A percentile compares a stretch with the other conserved stretches of the same genome.
These are phyloP conservation scores for Hymenochirus boettgeri DNA, from an alignment of 2,113 vertebrate species.

Conservation along the genomic window DNA sequence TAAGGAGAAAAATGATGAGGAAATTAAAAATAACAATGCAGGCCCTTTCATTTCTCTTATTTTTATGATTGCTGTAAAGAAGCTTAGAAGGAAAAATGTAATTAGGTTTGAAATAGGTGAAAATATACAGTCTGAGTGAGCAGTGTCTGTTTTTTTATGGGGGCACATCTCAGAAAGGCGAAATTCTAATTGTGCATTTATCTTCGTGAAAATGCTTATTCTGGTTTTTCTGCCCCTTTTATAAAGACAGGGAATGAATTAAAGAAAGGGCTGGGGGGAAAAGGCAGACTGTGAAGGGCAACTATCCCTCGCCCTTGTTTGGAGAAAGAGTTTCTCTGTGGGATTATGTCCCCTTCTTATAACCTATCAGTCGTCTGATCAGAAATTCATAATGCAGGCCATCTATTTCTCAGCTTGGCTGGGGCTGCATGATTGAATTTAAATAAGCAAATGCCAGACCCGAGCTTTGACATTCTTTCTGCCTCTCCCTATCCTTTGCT, in stretches of 20 bases:
- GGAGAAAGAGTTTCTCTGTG: constrained; percentile 64
- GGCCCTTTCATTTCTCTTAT: constrained; percentile 10
- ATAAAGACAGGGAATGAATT: constrained; percentile 41
- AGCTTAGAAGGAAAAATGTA: constrained; percentile 30
- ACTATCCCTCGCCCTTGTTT: constrained; percentile 64
- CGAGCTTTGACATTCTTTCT: constrained; percentile 65
- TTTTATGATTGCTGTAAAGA: constrained; percentile 31
- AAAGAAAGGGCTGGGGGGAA: constrained; percentile 56
- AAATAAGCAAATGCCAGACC: constrained; percentile 80
- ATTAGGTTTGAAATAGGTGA: constrained; percentile 31
- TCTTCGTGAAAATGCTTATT: constrained; percentile 62
- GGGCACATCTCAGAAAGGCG: constrained; percentile 20
- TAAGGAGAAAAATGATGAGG: neutral
- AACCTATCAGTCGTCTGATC: constrained; percentile 73
- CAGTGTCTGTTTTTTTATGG: constrained; percentile 35
- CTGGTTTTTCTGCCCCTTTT: constrained; percentile 45
- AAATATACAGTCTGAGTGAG: constrained; percentile 28
- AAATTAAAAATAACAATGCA: neutral
- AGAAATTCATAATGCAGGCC: constrained; percentile 73
- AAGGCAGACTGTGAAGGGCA: constrained; percentile 59
- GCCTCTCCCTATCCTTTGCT: constrained; percentile 55
- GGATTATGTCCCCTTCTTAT: constrained; percentile 65
- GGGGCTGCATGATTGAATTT: constrained; percentile 74
- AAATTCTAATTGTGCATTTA: constrained; percentile 51
- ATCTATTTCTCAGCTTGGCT: constrained; percentile 64